Base-by-base conservation (phyloP, 92 coral and sea anemone genomes). In the Galaxea fascicularis region DNA sequence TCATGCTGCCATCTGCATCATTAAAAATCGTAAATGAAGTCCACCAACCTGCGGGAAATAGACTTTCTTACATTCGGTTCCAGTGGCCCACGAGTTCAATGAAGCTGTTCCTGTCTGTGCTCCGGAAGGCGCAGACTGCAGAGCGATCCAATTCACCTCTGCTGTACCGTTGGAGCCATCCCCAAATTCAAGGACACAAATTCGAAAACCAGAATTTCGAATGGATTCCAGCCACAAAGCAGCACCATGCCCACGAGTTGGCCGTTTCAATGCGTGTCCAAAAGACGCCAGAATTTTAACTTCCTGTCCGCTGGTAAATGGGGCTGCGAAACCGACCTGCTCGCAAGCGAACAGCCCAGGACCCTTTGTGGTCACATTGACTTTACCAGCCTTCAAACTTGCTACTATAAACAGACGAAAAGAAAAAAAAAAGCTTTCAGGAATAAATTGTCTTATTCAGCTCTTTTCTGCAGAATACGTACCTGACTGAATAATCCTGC, bases 121-220 rank as follows among this genome's bases (percentile, higher is more conserved):
- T 14, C 73, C 58, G 7, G 54, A 12, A 0, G 83, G 83, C 8
- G 57, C 17, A 16, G 58, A 41, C 21, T 78, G 83, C 14, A 78
- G 63, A 10, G 83, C 83, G 11, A 78, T 4, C 83, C 83, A 78
- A 10, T 78, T 78, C 0, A 78, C 21, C 21, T 62, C 73, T 4
- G 83, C 53, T n/a, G 73, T 60, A 15, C 73, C 25, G 26, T 78
- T 62, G 13, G 83, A 78, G 10, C 83, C 83, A 4, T 65, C 71
- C 0, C 73, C 83, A 41, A 17, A 78, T 24, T 78, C 83, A 1
- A 78, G 26, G 10, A 62, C 57, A 8, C 83, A 78, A 49, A 20
- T 47, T 0, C 51, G 62, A 7, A 78, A 60, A 10, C 83, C 83
- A 22, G 4, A 60, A 3, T 20, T 63, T 16, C 10, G 9, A 0